These are phyloP conservation scores for Porites evermanni DNA, from an alignment of 92 coral and sea anemone species.

Conservation along the genomic window DNA sequence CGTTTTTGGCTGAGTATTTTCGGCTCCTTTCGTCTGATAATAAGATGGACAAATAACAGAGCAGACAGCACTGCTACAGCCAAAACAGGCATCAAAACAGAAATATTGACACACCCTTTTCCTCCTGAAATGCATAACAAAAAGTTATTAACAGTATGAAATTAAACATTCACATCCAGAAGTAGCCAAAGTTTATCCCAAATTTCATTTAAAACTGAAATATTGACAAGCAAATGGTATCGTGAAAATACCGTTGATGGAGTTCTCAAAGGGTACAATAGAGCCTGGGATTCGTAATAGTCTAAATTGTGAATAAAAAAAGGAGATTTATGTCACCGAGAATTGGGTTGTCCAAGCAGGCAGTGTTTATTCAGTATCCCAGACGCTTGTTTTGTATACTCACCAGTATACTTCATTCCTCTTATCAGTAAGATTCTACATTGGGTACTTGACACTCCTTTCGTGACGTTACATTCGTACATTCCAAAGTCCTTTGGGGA, in stretches of 20 bases:
- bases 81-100: conserved; percentile 41
- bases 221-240: too few relatives aligned
- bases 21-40: conserved; percentile 5
- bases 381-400: not conserved
- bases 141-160: not conserved
- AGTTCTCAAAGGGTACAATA: too few relatives aligned
- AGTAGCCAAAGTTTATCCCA: too few relatives aligned
- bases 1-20: not conserved
- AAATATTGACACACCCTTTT: conserved; percentile 28
- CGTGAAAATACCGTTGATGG: too few relatives aligned
- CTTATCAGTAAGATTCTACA: conserved; percentile 17
- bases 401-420: conserved; percentile 25
- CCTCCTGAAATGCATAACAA: not conserved
- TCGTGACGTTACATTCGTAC: conserved; percentile 30
- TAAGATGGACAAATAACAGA: conserved; percentile 28
- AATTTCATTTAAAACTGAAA: too few relatives aligned
- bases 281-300: too few relatives aligned
- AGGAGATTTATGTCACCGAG: too few relatives aligned
- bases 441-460: conserved; percentile 11
- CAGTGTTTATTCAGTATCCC: too few relatives aligned
- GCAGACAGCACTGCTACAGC: conserved; percentile 40
- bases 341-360: too few relatives aligned
- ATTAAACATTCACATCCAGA: too few relatives aligned
- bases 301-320: too few relatives aligned
- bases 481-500: conserved; percentile 3